These are phyloP conservation scores for Acrobasis consociella DNA, from an alignment of 2,888 invertebrate species.

Conservation along the genomic window DNA sequence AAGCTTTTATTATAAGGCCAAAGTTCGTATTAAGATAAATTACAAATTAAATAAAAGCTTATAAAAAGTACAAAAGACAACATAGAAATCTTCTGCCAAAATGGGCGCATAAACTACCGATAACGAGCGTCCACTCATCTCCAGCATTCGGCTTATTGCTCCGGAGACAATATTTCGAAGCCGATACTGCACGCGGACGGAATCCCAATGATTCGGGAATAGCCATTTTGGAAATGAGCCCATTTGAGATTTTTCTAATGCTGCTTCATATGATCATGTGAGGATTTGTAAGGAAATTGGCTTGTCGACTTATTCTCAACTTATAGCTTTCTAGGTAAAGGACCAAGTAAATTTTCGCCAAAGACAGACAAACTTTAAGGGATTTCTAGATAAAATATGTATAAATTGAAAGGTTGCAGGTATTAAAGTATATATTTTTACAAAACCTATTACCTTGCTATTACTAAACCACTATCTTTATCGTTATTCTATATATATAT, in stretches of 20 bases:
- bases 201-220: slow-evolving; percentile 53
- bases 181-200: slow-evolving; percentile 52
- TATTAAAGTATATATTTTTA: too few relatives aligned
- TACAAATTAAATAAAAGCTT: too few relatives aligned
- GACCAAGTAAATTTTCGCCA: too few relatives aligned
- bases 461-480: too few relatives aligned
- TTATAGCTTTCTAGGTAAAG: background rate
- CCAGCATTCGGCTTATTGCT: slow-evolving; percentile 59
- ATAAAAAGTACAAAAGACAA: background rate
- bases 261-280: background rate
- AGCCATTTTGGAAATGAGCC: slow-evolving; percentile 41
- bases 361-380: too few relatives aligned
- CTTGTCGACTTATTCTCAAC: background rate
- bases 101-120: slow-evolving; percentile 49
- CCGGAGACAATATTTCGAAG: slow-evolving; percentile 61
- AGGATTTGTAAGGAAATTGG: background rate
- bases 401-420: too few relatives aligned
- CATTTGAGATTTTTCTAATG: slow-evolving; percentile 10
- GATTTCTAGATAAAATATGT: too few relatives aligned
- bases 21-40: too few relatives aligned
- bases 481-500: too few relatives aligned
- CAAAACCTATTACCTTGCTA: too few relatives aligned
- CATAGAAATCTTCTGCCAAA: slow-evolving; percentile 31
- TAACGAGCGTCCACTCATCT: slow-evolving; percentile 58
- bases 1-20: too few relatives aligned